These are phyloP conservation scores for Pissodes strobi DNA, from an alignment of 1,140 invertebrate species.

Conservation along the genomic window DNA sequence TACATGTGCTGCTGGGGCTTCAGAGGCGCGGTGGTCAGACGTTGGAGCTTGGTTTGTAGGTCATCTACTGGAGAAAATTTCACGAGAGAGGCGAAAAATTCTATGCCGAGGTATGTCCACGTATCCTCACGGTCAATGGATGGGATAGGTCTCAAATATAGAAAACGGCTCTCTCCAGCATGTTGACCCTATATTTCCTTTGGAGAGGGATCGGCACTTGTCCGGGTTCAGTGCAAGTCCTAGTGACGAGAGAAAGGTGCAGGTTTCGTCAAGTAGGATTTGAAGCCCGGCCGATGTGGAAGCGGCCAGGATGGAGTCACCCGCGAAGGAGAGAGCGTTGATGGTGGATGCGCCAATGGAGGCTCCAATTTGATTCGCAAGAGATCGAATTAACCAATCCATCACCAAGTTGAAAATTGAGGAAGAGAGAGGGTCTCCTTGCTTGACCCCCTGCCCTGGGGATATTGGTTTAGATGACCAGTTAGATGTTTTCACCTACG, in stretches of 20 bases:
- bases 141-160: not conserved
- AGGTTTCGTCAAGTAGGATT: not conserved
- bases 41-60: not conserved
- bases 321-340: slow-evolving; percentile 30
- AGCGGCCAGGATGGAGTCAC: slow-evolving; percentile 28
- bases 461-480: too few relatives aligned
- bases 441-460: too few relatives aligned
- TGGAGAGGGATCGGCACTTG: too few relatives aligned
- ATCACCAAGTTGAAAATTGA: too few relatives aligned
- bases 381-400: not conserved
- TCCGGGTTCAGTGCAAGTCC: slow-evolving; percentile 1
- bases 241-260: not conserved
- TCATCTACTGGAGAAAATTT: not conserved
- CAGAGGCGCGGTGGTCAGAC: too few relatives aligned
- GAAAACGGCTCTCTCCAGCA: too few relatives aligned
- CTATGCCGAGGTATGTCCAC: not conserved
- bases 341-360: too few relatives aligned
- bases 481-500: too few relatives aligned
- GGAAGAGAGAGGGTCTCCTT: too few relatives aligned
- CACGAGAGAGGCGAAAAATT: not conserved
- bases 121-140: not conserved
- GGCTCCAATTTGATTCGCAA: slow-evolving; percentile 21
- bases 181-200: not conserved
- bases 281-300: too few relatives aligned
- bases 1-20: not conserved